Percentiles rank a stretch among this genome's conserved stretches.
Evolutionary conservation across 2,113 vertebrate species (phyloP).

Genomic region (Kryptolebias marmoratus): DNA sequence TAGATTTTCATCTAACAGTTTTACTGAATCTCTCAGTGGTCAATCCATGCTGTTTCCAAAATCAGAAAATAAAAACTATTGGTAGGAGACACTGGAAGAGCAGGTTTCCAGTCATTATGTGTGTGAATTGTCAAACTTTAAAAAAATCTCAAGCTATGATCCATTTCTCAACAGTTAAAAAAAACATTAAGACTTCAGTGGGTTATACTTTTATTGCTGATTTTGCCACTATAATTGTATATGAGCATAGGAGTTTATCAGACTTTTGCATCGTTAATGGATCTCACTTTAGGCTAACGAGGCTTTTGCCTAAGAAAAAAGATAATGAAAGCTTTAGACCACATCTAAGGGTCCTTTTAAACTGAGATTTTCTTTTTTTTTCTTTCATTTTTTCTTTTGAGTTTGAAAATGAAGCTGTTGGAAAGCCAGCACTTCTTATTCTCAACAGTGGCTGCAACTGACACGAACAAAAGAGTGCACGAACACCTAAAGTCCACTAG

Average conservation of each 20-base stretch:
- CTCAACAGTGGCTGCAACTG: slow-evolving; percentile 6
- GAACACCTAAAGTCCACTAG: slow-evolving; percentile 45
- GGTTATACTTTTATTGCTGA: slow-evolving; percentile 36
- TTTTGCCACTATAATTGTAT: slow-evolving; percentile 41
- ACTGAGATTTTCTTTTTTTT: background rate
- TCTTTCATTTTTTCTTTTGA: background rate
- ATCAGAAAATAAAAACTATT: background rate
- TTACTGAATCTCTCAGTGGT: background rate
- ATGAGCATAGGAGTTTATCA: slow-evolving; percentile 56
- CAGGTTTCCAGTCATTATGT: background rate
- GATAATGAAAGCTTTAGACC: slow-evolving; percentile 47
- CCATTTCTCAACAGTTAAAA: background rate
- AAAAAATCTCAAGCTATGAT: slow-evolving; percentile 11
- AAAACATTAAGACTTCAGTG: slow-evolving; percentile 20
- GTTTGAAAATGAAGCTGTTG: background rate
- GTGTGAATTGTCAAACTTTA: background rate
- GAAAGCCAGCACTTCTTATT: slow-evolving; percentile 16
- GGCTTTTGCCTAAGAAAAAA: slow-evolving; percentile 37
- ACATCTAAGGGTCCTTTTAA: slow-evolving; percentile 31
- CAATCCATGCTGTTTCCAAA: background rate
- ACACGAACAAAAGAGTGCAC: slow-evolving; percentile 17
- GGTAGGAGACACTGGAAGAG: background rate
- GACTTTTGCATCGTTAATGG: slow-evolving; percentile 55
- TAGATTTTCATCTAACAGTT: slow-evolving; percentile 1
- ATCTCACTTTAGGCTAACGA: slow-evolving; percentile 56